Conservation (phyloP, 2,888 invertebrate genomes). For the Tiliacea aurago region DNA sequence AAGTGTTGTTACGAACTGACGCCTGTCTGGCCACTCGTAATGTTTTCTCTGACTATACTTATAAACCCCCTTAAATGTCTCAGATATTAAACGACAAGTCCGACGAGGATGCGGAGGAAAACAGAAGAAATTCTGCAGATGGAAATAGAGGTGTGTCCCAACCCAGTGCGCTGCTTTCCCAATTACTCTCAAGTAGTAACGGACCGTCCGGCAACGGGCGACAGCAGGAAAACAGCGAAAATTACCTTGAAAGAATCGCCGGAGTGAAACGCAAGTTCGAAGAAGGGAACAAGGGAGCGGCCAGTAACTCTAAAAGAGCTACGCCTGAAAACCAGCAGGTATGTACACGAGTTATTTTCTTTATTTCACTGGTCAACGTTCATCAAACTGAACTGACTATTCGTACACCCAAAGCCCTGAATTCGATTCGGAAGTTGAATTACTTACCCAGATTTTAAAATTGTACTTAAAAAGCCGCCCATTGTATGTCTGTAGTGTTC, state of each 20-base stretch:
- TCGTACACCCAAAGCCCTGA: not conserved
- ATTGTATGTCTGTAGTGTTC: not conserved
- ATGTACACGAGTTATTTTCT: not conserved
- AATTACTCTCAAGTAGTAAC: slow-evolving; percentile 84
- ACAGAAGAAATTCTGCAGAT: slow-evolving; percentile 83
- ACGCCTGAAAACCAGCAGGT: slow-evolving; percentile 89
- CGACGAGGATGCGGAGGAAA: slow-evolving; percentile 94
- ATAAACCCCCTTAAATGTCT: slow-evolving; percentile 25
- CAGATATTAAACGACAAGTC: slow-evolving; percentile 95
- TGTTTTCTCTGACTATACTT: not conserved
- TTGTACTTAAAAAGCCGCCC: not conserved
- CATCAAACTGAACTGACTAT: not conserved
- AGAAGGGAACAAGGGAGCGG: slow-evolving; percentile 90
- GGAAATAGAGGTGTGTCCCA: slow-evolving; percentile 77
- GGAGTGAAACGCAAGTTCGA: slow-evolving; percentile 86
- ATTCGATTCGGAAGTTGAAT: not conserved
- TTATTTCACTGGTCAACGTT: not conserved
- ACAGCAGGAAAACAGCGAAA: slow-evolving; percentile 78
- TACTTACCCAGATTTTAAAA: not conserved
- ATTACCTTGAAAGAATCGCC: slow-evolving; percentile 81
- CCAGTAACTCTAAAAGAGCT: slow-evolving; percentile 90
- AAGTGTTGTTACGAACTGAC: slow-evolving; percentile 50
- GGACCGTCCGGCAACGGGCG: slow-evolving; percentile 82
- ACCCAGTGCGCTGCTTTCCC: slow-evolving; percentile 90
- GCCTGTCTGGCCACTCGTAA: not conserved